phyloP scores from a whole-genome alignment of 2,797 vertebrate species.

The Tokudaia tokunoshimensis region DNA sequence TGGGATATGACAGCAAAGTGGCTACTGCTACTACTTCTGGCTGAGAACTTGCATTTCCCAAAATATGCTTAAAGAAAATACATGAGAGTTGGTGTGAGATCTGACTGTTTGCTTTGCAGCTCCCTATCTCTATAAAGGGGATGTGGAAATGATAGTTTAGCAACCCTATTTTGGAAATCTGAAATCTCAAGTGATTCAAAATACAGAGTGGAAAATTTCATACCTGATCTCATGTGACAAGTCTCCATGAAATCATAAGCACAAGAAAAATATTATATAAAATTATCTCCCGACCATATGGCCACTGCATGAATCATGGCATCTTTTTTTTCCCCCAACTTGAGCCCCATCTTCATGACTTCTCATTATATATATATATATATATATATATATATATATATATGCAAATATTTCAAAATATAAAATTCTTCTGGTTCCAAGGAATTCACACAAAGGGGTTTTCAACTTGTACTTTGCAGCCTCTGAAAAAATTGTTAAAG shows the following conservation, averaged over 20 bases:
- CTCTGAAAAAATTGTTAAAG: conserved; percentile 14
- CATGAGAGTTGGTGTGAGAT: not conserved
- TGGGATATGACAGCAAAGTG: not conserved
- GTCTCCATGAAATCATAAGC: not conserved
- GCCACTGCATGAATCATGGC: not conserved
- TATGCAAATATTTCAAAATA: not conserved
- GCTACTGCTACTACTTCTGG: not conserved
- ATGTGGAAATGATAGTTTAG: not conserved
- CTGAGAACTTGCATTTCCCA: conserved; percentile 26
- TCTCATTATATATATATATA: not conserved
- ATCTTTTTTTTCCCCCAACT: not conserved
- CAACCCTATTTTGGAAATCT: not conserved
- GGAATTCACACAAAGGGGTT: not conserved
- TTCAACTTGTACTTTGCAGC: not conserved
- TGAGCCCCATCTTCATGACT: not conserved
- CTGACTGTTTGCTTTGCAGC: not conserved
- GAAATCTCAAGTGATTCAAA: not conserved
- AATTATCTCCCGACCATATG: not conserved
- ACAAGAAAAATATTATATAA: not conserved
- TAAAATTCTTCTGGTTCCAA: not conserved
- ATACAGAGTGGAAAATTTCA: not conserved
- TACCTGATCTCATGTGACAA: not conserved
- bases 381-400: not conserved
- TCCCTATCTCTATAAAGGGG: not conserved
- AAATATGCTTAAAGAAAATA: conserved; percentile 60